These are phyloP conservation scores for Rattus rattus DNA, from an alignment of 2,113 vertebrate species.

Conservation along the genomic window DNA sequence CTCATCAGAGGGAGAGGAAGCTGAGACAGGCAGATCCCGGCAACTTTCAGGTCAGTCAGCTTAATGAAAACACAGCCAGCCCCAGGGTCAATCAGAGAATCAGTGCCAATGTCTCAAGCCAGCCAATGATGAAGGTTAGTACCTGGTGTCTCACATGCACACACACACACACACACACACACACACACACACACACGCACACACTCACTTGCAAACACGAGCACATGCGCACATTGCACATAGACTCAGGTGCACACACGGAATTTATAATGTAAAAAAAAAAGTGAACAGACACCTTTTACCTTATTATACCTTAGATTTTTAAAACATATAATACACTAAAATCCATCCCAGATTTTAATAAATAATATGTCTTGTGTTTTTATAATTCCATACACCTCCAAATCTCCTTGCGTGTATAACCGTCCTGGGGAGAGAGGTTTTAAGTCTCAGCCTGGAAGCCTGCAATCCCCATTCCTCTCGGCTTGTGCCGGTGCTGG, in stretches of 20 bases:
- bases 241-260: background rate
- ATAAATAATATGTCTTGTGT: conserved; percentile 25
- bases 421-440: background rate
- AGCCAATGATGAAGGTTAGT: background rate
- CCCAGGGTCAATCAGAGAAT: background rate
- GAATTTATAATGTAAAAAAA: conserved; percentile 14
- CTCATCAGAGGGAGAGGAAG: background rate
- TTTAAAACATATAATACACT: conserved; percentile 15
- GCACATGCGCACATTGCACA: background rate
- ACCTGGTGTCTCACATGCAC: background rate
- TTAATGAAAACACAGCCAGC: background rate
- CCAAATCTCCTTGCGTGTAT: background rate
- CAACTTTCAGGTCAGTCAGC: background rate
- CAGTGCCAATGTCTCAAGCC: background rate
- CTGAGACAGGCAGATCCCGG: background rate
- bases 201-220: background rate
- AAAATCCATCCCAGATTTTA: conserved; percentile 14
- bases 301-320: conserved; percentile 21
- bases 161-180: background rate
- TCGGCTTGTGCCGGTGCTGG: conserved; percentile 47
- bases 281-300: background rate
- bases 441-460: conserved; percentile 2
- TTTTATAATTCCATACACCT: conserved; percentile 2
- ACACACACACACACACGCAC: no score
- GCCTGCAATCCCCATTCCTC: conserved; percentile 7